A percentile compares a stretch with the other conserved stretches of the same genome.
phyloP scores from a whole-genome alignment of 2,113 vertebrate species.

The Glaucomys volans region DNA sequence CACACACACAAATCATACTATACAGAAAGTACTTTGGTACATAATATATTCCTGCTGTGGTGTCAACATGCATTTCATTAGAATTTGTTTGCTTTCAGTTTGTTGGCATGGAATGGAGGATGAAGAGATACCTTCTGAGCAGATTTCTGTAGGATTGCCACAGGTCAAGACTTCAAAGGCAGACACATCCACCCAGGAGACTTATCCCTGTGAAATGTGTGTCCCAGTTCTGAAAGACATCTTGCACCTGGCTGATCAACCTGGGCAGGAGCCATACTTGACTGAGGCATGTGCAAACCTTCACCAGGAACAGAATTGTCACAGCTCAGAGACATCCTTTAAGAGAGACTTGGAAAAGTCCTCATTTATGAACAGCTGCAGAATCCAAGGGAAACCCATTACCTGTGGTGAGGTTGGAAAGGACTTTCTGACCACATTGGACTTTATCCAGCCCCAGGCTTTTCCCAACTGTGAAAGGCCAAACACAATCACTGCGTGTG shows the following conservation, averaged over 20 bases:
- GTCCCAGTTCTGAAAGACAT: conserved; percentile 24
- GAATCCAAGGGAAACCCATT: neutral
- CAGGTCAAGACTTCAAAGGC: neutral
- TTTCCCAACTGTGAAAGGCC: neutral
- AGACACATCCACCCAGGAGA: neutral
- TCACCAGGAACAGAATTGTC: neutral
- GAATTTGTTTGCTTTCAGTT: conserved; percentile 57
- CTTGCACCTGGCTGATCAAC: neutral
- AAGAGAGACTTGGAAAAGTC: neutral
- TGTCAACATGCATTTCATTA: neutral
- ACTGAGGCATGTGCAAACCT: neutral
- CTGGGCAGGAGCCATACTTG: neutral
- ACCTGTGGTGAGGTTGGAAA: neutral
- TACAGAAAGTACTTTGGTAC: neutral
- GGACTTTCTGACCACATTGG: neutral
- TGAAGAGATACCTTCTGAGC: neutral
- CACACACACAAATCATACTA: neutral
- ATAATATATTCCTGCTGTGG: neutral
- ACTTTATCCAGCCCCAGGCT: neutral
- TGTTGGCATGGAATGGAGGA: neutral
- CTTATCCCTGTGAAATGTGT: neutral
- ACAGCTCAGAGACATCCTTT: neutral
- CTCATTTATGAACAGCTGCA: neutral
- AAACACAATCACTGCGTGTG: neutral
- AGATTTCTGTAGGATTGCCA: neutral